Percentiles rank a stretch among this genome's conserved stretches.
These are phyloP conservation scores for Dusona sp. DNA, from an alignment of 2,888 invertebrate species.

Conservation along the genomic window DNA sequence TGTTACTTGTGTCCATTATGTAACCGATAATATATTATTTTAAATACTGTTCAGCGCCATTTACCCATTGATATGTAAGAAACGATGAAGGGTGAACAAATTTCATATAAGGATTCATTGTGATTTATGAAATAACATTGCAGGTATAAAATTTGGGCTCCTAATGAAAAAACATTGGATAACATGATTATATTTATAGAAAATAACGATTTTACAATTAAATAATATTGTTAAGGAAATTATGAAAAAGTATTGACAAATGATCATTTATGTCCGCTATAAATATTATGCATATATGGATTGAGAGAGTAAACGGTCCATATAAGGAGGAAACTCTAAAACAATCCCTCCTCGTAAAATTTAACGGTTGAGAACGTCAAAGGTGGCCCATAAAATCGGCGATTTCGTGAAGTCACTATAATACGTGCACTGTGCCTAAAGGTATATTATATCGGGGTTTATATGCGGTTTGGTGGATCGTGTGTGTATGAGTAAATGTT, in stretches of 20 bases:
- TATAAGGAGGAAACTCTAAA: slow-evolving; percentile 78
- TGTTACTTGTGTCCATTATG: too few species aligned
- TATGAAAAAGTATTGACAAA: background rate
- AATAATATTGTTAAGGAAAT: background rate
- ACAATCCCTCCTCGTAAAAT: slow-evolving; percentile 83
- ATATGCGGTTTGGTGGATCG: slow-evolving; percentile 39
- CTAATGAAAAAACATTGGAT: background rate
- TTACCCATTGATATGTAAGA: too few species aligned
- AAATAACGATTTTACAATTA: background rate
- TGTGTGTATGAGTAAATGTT: slow-evolving; percentile 36
- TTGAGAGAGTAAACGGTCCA: slow-evolving; percentile 33
- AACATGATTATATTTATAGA: background rate
- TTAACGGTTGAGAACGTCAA: slow-evolving; percentile 83
- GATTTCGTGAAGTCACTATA: slow-evolving; percentile 78
- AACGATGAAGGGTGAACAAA: too few species aligned
- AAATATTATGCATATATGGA: slow-evolving; percentile 13
- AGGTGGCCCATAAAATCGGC: slow-evolving; percentile 83
- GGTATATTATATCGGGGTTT: slow-evolving; percentile 45
- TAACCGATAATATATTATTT: too few species aligned
- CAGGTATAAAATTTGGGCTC: background rate
- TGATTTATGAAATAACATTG: background rate
- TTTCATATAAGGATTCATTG: background rate
- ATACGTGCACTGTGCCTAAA: slow-evolving; percentile 56
- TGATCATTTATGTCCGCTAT: background rate
- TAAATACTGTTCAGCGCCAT: too few species aligned